Conservation (phyloP, 2,888 invertebrate genomes). For the Notodromas monacha region DNA sequence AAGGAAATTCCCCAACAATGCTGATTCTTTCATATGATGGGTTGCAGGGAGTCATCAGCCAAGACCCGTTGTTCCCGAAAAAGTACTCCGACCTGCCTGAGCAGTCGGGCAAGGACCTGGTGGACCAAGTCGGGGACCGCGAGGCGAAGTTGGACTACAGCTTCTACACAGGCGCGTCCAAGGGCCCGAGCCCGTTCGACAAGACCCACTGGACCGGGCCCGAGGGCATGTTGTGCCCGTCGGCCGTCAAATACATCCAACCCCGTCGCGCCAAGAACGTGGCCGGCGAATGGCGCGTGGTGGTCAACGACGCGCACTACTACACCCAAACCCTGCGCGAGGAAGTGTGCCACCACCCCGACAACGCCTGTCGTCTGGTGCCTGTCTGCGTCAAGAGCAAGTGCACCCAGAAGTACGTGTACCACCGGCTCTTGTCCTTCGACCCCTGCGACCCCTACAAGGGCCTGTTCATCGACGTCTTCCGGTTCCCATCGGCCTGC, state of each 20-base stretch:
- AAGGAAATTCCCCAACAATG: too few relatives aligned
- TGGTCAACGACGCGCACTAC: constrained; percentile 12
- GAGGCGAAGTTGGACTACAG: constrained; percentile 12
- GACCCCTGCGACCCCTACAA: constrained; percentile 12
- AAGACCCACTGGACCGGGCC: constrained; percentile 12
- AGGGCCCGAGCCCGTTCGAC: constrained; percentile 11
- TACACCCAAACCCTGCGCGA: constrained; percentile 12
- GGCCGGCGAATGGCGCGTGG: constrained; percentile 12
- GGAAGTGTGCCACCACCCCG: constrained; percentile 11
- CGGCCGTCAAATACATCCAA: constrained; percentile 11
- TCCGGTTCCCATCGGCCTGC: constrained; percentile 13
- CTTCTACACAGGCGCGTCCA: constrained; percentile 12
- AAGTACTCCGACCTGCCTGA: constrained; percentile 12
- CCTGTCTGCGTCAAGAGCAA: constrained; percentile 12
- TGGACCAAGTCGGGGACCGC: constrained; percentile 10
- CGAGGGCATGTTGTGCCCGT: constrained; percentile 11
- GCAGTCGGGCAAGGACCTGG: constrained; percentile 12
- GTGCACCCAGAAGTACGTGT: constrained; percentile 12
- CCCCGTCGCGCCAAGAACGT: constrained; percentile 12
- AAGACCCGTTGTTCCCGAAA: constrained; percentile 11
- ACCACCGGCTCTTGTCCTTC: constrained; percentile 12
- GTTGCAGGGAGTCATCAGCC: constrained; percentile 10
- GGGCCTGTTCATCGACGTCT: constrained; percentile 14
- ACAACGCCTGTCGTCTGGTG: constrained; percentile 11
- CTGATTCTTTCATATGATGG: too few relatives aligned